phyloP scores from a whole-genome alignment of 2,113 vertebrate genomes.

The Gambusia affinis region DNA sequence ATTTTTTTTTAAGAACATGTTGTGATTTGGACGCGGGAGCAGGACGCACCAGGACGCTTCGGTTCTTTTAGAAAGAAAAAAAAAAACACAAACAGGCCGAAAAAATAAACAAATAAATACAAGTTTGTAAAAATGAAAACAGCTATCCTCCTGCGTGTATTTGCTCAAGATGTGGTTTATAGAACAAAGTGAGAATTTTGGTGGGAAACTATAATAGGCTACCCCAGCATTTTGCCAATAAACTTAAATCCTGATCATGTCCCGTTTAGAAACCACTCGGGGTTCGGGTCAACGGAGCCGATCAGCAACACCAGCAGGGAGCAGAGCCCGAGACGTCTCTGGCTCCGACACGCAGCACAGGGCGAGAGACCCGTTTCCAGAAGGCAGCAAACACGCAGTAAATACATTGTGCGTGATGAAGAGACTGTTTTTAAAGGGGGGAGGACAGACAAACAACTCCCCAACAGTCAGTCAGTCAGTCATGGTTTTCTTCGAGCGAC shows the following conservation, averaged over 20 bases:
- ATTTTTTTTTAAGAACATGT: slow-evolving; percentile 11
- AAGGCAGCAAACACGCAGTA: background rate
- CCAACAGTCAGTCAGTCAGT: too few species aligned
- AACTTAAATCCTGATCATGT: background rate
- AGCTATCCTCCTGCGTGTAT: background rate
- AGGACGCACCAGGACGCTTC: background rate
- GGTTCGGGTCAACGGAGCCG: background rate
- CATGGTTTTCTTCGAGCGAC: background rate
- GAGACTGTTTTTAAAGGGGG: background rate
- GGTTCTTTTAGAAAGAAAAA: background rate
- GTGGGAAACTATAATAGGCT: background rate
- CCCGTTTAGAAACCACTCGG: background rate
- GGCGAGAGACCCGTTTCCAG: background rate
- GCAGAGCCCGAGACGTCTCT: background rate
- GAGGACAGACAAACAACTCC: background rate
- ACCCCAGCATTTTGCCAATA: slow-evolving; percentile 14
- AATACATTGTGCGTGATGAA: background rate
- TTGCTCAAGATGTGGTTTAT: background rate
- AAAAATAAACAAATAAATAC: background rate
- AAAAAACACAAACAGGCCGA: background rate
- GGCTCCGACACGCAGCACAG: background rate
- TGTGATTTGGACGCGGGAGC: background rate
- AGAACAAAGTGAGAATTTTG: background rate
- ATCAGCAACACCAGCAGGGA: background rate
- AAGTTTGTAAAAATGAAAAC: background rate